Evolutionary conservation across 2,797 vertebrate genomes (phyloP), one percentile per base, ranked within the genome.

Genomic region (Muscicapa striata): DNA sequence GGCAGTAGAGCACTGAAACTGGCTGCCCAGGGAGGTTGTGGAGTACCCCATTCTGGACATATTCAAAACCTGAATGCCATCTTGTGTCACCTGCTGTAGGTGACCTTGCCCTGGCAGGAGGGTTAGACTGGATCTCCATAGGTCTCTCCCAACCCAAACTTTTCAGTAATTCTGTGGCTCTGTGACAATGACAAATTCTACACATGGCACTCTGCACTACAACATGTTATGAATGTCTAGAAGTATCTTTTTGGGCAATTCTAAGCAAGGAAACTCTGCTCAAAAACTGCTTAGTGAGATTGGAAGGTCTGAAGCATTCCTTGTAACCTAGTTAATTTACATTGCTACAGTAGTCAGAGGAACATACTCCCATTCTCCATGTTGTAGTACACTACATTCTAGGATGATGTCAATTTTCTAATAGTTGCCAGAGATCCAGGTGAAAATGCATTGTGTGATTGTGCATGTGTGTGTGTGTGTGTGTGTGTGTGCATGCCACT

Each of bases 81-180:
- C 17, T 26, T 45, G 10, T 13, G 21, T 40, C 6, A 83, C 17
- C 14, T 40, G 20, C 11, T 45, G 4, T 26, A 51, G 16, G 38
- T 1, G 0, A n/a, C 7, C 14, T 27, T 13, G 10, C 8, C 20
- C 46, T 58, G 43, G 10, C 5, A 49, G 19, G 3, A 36, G 8
- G 2, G 10, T 19, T n/a, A 14, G 10, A 30, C 14, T 30, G 40
- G 10, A 45, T 45, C 24, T 38, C 27, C 23, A 58, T 32, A 70
- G 9, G 21, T 40, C 10, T 43, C 49, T 51, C 63, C 15, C 5
- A 51, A 10, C 12, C 8, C 15, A 30, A 38, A 18, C 6, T 57
- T 45, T 34, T 34, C 34, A 34, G 3, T 22, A 11, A 34, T 34
- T 69, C 49, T 57, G 15, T 17, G 32, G 14, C 16, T 69, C 16